Conservation (phyloP, 2,113 vertebrate species). For the Ptychochromis oligacanthus region DNA sequence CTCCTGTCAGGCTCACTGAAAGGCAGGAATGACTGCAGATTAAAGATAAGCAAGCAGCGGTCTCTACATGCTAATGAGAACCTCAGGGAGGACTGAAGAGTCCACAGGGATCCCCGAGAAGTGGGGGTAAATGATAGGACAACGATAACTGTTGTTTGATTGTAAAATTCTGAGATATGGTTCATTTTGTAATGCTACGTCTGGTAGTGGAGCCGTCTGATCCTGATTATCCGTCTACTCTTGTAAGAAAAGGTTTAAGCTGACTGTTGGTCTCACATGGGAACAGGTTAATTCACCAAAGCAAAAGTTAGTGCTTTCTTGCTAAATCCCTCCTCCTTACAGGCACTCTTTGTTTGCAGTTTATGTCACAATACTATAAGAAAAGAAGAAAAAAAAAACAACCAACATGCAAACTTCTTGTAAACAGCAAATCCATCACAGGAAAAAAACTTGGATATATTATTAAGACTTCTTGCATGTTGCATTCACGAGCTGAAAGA, state of each 20-base stretch:
- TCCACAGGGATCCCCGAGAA: background rate
- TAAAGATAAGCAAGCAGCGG: conserved; percentile 40
- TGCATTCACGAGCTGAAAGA: background rate
- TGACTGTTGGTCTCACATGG: background rate
- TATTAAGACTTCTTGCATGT: background rate
- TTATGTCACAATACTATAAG: background rate
- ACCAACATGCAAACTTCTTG: background rate
- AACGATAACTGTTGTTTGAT: background rate
- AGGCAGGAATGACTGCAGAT: conserved; percentile 56
- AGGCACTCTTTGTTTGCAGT: background rate
- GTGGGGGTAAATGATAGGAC: background rate
- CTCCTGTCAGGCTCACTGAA: conserved; percentile 8
- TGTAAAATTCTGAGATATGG: background rate
- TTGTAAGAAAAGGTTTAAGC: background rate
- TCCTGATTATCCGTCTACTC: background rate
- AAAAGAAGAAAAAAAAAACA: too few species aligned
- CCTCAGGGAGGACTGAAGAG: conserved; percentile 40
- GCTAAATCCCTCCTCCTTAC: background rate
- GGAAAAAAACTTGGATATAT: too few species aligned
- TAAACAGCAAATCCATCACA: too few species aligned
- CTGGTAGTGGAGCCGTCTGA: background rate
- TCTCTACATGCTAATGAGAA: conserved; percentile 60
- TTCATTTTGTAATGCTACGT: background rate
- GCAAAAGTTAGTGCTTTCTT: too few species aligned
- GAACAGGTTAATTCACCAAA: background rate